Conservation (phyloP, 1,140 invertebrate genomes). For the Bicyclus anynana region DNA sequence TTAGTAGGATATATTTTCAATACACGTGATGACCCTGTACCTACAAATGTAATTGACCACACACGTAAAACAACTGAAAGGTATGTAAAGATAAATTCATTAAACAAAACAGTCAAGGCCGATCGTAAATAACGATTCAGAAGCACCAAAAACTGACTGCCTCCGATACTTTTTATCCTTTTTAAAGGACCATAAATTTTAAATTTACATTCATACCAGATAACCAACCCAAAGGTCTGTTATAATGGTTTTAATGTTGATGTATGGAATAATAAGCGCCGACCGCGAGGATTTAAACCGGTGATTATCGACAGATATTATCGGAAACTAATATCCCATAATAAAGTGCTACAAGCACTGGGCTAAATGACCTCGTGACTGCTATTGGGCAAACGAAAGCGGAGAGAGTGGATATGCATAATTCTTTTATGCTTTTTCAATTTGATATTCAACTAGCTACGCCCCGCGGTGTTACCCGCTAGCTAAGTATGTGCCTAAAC, state of each 20-base stretch:
- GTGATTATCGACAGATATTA: constrained; percentile 30
- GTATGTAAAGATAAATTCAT: background rate
- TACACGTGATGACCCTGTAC: background rate
- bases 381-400: constrained; percentile 6
- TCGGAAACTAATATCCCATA: constrained; percentile 32
- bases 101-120: constrained; percentile 8
- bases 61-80: background rate
- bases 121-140: constrained; percentile 23
- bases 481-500: too few species aligned
- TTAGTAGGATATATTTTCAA: too few species aligned
- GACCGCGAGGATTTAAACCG: constrained; percentile 2
- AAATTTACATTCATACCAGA: constrained; percentile 32
- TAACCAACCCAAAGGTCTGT: constrained; percentile 18
- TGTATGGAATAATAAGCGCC: constrained; percentile 27
- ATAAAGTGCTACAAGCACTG: constrained; percentile 14
- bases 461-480: too few species aligned
- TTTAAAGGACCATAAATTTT: constrained; percentile 28
- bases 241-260: constrained; percentile 30
- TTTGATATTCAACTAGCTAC: too few species aligned
- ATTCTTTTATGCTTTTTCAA: too few species aligned
- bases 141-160: constrained; percentile 14
- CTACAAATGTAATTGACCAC: background rate
- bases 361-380: constrained; percentile 4
- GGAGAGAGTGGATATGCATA: background rate
- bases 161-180: constrained; percentile 16